Evolutionary conservation across 1,140 invertebrate genomes (phyloP).

Genomic region (Metaphire vulgaris): DNA sequence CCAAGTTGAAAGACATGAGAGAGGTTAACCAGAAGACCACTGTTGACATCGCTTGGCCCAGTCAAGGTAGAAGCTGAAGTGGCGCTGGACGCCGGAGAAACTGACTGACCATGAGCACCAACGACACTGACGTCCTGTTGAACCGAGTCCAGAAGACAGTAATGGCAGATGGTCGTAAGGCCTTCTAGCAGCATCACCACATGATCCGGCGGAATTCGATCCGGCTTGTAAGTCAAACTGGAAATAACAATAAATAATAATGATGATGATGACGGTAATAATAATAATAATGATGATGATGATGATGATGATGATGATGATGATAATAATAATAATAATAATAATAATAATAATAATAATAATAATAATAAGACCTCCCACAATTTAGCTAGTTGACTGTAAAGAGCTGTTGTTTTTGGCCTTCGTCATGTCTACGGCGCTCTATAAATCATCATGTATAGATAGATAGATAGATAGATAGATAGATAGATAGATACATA

Average conservation of each 20-base stretch:
- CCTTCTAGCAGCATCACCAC: slow-evolving; percentile 72
- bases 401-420: too few species aligned
- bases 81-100: neutral
- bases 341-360: too few species aligned
- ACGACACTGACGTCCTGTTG: slow-evolving; percentile 54
- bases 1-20: slow-evolving; percentile 62
- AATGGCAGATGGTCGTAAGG: slow-evolving; percentile 74
- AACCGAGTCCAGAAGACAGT: slow-evolving; percentile 70
- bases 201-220: slow-evolving; percentile 65
- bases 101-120: neutral
- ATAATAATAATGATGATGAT: too few species aligned
- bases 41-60: neutral
- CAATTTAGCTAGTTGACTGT: too few species aligned
- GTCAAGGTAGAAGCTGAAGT: neutral
- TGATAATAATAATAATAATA: too few species aligned
- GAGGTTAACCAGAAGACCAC: slow-evolving; percentile 56
- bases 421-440: too few species aligned
- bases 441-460: too few species aligned
- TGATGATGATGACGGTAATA: too few species aligned
- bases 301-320: too few species aligned
- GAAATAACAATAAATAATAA: neutral
- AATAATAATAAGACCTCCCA: too few species aligned
- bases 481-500: too few species aligned
- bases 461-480: too few species aligned
- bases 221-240: neutral